Conservation (phyloP, 1,140 invertebrate genomes). For the Pseudomyrmex flavicornis region DNA sequence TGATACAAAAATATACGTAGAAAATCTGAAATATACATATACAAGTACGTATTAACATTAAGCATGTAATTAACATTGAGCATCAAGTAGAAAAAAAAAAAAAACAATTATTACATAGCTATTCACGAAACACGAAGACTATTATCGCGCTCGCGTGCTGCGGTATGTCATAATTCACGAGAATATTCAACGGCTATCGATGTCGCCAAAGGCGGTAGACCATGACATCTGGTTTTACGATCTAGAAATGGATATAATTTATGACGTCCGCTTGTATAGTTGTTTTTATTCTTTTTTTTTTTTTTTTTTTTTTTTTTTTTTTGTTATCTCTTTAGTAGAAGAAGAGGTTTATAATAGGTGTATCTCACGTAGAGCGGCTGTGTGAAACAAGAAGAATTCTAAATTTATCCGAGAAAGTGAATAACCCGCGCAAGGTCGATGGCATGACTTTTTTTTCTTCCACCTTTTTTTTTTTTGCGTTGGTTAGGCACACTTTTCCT, state of each 20-base stretch:
- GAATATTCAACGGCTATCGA: constrained; percentile 64
- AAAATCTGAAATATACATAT: no score
- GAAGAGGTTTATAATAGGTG: constrained; percentile 46
- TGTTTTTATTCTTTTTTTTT: constrained; percentile 47
- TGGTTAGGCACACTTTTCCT: constrained; percentile 22
- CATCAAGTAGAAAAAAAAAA: background rate
- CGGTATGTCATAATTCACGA: constrained; percentile 62
- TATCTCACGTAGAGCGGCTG: constrained; percentile 47
- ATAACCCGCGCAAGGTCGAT: constrained; percentile 34
- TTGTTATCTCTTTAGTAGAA: background rate
- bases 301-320: no score
- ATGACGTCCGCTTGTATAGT: constrained; percentile 68
- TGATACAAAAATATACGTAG: no score
- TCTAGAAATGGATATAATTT: constrained; percentile 79
- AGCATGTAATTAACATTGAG: no score
- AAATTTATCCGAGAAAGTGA: constrained; percentile 49
- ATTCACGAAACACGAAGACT: no score
- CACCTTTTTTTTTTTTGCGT: background rate
- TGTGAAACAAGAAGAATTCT: constrained; percentile 58
- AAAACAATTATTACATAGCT: constrained; percentile 14
- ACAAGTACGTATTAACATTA: no score
- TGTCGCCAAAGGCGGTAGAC: constrained; percentile 74
- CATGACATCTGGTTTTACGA: constrained; percentile 79
- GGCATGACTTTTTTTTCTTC: no score
- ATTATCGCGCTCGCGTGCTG: no score